Conservation (phyloP, 2,113 vertebrate genomes). For the Sapajus apella region DNA sequence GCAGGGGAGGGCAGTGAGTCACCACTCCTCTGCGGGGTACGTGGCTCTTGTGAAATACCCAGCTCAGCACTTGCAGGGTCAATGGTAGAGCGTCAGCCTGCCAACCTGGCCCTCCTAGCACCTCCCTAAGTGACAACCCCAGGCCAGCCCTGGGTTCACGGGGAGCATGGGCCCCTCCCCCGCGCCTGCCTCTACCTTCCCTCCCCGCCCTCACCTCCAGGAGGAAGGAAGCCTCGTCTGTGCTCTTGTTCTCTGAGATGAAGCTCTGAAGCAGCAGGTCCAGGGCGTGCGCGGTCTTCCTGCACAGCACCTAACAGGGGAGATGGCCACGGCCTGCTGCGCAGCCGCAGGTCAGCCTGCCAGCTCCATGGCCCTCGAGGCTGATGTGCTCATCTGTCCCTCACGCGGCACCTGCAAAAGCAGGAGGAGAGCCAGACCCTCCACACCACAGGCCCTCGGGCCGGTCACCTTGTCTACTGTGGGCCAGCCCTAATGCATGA, state of each 20-base stretch:
- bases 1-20: not conserved
- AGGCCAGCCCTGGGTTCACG: not conserved
- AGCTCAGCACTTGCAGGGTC: fast-evolving
- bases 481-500: not conserved
- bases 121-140: fast-evolving
- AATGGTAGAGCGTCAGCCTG: fast-evolving
- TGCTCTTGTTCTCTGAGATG: constrained; percentile 3
- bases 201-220: constrained; percentile 48
- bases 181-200: not conserved
- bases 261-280: constrained; percentile 54
- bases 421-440: fast-evolving
- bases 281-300: not conserved
- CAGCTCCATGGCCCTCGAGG: fast-evolving
- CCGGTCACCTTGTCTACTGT: too few species aligned
- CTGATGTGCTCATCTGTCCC: fast-evolving
- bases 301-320: not conserved
- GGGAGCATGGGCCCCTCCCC: fast-evolving
- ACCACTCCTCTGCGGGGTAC: fast-evolving
- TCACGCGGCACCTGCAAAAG: fast-evolving
- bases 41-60: not conserved
- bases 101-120: not conserved
- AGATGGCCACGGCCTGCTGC: fast-evolving
- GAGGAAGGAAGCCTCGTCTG: constrained; percentile 64
- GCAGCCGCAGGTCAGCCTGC: fast-evolving
- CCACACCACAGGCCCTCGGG: not conserved